Conservation (phyloP, 2,797 vertebrate species). For the Microcaecilia unicolor region DNA sequence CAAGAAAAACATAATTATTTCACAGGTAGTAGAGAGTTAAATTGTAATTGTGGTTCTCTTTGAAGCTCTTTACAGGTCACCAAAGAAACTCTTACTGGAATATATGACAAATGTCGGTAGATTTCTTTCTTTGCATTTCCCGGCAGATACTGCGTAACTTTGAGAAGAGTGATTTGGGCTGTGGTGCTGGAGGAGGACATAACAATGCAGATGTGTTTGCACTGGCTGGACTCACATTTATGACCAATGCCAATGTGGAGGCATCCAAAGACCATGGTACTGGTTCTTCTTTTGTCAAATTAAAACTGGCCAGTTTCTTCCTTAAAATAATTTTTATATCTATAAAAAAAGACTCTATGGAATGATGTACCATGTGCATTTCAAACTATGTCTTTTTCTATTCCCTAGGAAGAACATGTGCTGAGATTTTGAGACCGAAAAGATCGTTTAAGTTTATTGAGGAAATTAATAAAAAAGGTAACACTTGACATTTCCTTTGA, state of each 20-base stretch:
- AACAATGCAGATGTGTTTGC: constrained; percentile 69
- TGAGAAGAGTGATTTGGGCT: constrained; percentile 77
- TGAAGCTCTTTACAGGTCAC: no score
- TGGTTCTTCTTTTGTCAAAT: no score
- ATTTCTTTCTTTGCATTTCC: not conserved
- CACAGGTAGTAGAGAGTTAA: no score
- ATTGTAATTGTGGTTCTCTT: no score
- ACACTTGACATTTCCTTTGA: no score
- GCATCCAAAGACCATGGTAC: constrained; percentile 45
- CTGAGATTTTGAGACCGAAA: constrained; percentile 54
- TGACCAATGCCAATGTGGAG: constrained; percentile 75
- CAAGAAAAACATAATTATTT: no score
- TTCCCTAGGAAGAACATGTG: constrained; percentile 54
- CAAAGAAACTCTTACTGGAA: no score
- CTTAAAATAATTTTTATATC: no score
- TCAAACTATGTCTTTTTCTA: not conserved
- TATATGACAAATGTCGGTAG: no score
- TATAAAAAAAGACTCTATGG: no score
- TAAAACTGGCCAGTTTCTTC: no score
- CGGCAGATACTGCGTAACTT: constrained; percentile 64
- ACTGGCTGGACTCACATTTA: constrained; percentile 74
- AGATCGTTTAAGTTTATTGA: constrained; percentile 28
- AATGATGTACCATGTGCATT: no score
- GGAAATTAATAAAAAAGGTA: constrained; percentile 40
- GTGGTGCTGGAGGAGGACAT: constrained; percentile 79